A percentile compares a stretch with the other conserved stretches of the same genome.
phyloP scores from a whole-genome alignment of 2,888 invertebrate genomes.

The Eurytoma californica region DNA sequence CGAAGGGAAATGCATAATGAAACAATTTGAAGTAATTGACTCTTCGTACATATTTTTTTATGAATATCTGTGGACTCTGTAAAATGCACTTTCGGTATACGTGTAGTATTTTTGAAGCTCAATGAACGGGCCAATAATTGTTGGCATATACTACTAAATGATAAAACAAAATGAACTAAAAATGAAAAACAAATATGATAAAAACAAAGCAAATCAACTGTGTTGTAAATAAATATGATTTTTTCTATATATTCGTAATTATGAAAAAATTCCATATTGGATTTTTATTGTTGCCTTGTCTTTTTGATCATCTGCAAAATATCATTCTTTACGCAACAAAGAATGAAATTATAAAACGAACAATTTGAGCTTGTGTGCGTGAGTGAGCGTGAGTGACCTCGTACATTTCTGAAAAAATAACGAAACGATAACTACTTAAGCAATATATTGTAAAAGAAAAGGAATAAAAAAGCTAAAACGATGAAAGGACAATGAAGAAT shows the following conservation, averaged over 20 bases:
- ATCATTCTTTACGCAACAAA: conserved; percentile 57
- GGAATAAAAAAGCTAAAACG: conserved; percentile 15
- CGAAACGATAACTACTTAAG: conserved; percentile 43
- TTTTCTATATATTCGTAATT: conserved; percentile 67
- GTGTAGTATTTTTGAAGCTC: conserved; percentile 9
- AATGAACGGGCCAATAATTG: conserved; percentile 38
- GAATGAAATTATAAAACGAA: conserved; percentile 9
- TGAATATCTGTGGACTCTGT: not conserved
- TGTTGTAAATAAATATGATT: conserved; percentile 70
- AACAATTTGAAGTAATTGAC: conserved; percentile 7
- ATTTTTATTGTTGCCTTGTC: conserved; percentile 53
- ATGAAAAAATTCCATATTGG: conserved; percentile 42
- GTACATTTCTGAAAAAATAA: conserved; percentile 40
- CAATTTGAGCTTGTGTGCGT: conserved; percentile 59
- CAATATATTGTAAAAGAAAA: conserved; percentile 19
- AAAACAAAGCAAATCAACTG: conserved; percentile 58
- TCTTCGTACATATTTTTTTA: conserved; percentile 2
- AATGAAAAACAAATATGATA: conserved; percentile 19
- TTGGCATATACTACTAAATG: conserved; percentile 60
- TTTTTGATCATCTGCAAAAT: conserved; percentile 61
- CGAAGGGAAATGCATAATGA: not conserved
- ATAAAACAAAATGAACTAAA: conserved; percentile 3
- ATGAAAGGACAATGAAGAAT: conserved; percentile 17
- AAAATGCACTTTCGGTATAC: conserved; percentile 33
- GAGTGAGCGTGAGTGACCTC: conserved; percentile 58